Percentiles rank a stretch among this genome's conserved stretches.
phyloP scores from a whole-genome alignment of 2,113 vertebrate genomes.

The Silurus asotus region DNA sequence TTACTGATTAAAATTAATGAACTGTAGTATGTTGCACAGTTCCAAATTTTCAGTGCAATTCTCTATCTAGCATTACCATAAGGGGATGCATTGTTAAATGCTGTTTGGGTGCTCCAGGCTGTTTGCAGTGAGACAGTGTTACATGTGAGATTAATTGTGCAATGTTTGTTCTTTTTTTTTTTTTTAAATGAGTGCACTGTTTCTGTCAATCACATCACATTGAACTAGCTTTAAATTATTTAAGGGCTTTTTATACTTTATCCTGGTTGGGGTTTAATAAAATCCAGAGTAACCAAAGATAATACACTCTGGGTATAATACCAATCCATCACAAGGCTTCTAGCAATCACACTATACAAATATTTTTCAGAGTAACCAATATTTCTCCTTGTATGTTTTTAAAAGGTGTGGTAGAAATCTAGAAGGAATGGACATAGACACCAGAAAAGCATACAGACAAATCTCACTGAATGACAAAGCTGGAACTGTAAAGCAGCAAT shows the following conservation, averaged over 20 bases:
- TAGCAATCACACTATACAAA: neutral
- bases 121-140: neutral
- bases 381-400: neutral
- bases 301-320: neutral
- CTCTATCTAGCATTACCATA: slow-evolving; percentile 21
- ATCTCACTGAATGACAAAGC: neutral
- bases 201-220: neutral
- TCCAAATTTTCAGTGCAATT: slow-evolving; percentile 29
- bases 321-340: neutral
- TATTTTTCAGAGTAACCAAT: neutral
- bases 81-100: slow-evolving; percentile 16
- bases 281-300: neutral
- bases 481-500: neutral
- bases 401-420: neutral
- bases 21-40: slow-evolving; percentile 26
- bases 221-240: neutral
- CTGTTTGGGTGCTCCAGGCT: neutral
- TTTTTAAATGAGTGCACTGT: neutral
- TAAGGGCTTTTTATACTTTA: neutral
- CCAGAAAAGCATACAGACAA: neutral
- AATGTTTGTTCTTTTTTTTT: neutral
- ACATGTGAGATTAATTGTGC: neutral
- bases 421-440: neutral
- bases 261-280: neutral
- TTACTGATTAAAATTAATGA: slow-evolving; percentile 24